These are phyloP conservation scores for Sarcophaga peregrina DNA, from an alignment of 1,140 invertebrate genomes.

Conservation along the genomic window DNA sequence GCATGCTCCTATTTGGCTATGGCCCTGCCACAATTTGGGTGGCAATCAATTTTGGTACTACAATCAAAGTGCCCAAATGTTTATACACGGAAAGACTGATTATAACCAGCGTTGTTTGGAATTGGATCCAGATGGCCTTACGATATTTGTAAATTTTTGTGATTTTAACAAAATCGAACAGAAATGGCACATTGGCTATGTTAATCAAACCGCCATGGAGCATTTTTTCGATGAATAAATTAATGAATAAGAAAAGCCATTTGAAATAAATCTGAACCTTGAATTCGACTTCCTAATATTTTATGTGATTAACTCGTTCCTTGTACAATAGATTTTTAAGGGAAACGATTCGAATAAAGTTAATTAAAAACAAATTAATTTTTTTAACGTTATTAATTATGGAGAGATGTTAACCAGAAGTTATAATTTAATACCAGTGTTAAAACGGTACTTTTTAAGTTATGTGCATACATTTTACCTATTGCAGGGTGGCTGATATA, in stretches of 20 bases:
- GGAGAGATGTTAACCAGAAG: too few relatives aligned
- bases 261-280: background rate
- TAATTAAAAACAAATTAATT: too few relatives aligned
- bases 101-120: conserved; percentile 50
- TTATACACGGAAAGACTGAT: conserved; percentile 49
- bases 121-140: conserved; percentile 18
- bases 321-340: background rate
- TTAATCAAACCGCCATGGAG: conserved; percentile 50
- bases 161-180: conserved; percentile 49
- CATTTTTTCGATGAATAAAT: conserved; percentile 50
- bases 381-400: too few relatives aligned
- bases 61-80: conserved; percentile 69
- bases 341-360: background rate
- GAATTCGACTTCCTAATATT: background rate
- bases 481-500: too few relatives aligned
- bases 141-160: conserved; percentile 47
- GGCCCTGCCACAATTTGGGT: conserved; percentile 80
- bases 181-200: conserved; percentile 58
- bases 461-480: too few relatives aligned
- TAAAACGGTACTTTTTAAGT: too few relatives aligned
- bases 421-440: too few relatives aligned
- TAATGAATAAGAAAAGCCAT: background rate
- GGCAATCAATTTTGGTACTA: conserved; percentile 95
- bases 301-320: background rate
- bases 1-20: conserved; percentile 82